A percentile compares a stretch with the other conserved stretches of the same genome.
Evolutionary conservation across 2,888 invertebrate genomes (phyloP).

Genomic region (Xylocampa areola): DNA sequence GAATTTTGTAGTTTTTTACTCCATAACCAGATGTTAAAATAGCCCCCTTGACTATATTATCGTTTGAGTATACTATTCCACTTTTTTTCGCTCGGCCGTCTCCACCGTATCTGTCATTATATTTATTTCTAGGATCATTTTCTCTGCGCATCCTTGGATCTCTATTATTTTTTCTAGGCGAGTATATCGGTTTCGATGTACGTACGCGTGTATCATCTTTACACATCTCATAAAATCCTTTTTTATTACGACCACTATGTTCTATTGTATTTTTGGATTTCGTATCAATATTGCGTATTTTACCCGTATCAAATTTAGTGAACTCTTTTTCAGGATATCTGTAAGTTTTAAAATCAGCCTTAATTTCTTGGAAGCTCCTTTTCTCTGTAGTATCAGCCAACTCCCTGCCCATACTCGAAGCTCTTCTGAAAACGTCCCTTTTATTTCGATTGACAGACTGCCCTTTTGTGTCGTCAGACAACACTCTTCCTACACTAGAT

Average conservation of each 20-base stretch:
- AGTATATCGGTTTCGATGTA: slow-evolving; percentile 57
- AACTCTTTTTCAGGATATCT: slow-evolving; percentile 54
- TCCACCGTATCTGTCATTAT: slow-evolving; percentile 51
- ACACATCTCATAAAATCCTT: slow-evolving; percentile 50
- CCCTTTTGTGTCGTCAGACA: slow-evolving; percentile 12
- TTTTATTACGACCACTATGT: slow-evolving; percentile 53
- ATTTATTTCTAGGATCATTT: slow-evolving; percentile 49
- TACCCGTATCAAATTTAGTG: slow-evolving; percentile 29
- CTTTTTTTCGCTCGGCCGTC: slow-evolving; percentile 59
- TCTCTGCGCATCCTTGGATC: slow-evolving; percentile 74
- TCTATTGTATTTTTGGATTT: slow-evolving; percentile 38
- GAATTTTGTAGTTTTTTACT: slow-evolving; percentile 86
- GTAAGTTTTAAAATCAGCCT: slow-evolving; percentile 78
- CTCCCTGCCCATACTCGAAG: slow-evolving; percentile 79
- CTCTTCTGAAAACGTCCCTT: slow-evolving; percentile 69
- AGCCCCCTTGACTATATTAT: slow-evolving; percentile 81
- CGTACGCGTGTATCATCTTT: slow-evolving; percentile 20
- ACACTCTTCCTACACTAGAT: slow-evolving; percentile 52
- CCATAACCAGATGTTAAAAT: slow-evolving; percentile 80
- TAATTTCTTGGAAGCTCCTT: slow-evolving; percentile 76
- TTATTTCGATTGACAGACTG: slow-evolving; percentile 33
- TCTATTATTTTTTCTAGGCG: slow-evolving; percentile 73
- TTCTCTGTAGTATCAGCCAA: slow-evolving; percentile 49
- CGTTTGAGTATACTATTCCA: slow-evolving; percentile 83
- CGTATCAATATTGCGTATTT: slow-evolving; percentile 28